Evolutionary conservation across 2,888 invertebrate genomes (phyloP).

Genomic region (Melanostoma mellinum): DNA sequence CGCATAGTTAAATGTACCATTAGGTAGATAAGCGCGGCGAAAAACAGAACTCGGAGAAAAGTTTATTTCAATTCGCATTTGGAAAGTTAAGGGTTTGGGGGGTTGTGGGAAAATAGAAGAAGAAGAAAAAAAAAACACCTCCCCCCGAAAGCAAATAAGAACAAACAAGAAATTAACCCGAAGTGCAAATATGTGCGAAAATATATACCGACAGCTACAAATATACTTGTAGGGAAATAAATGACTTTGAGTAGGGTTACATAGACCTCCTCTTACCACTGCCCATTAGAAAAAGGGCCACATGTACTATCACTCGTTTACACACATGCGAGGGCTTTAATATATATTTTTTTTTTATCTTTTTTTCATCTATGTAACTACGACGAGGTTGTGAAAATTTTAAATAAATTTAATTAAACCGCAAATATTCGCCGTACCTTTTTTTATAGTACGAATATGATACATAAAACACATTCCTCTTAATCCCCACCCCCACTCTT

Average conservation of each 20-base stretch:
- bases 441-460: conserved; percentile 24
- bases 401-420: conserved; percentile 54
- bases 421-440: conserved; percentile 45
- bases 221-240: conserved; percentile 1
- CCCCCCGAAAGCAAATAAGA: not conserved
- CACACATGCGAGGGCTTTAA: not conserved
- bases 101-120: conserved; percentile 5
- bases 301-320: conserved; percentile 9
- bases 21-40: conserved; percentile 47
- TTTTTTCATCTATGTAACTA: conserved; percentile 18
- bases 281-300: conserved; percentile 30
- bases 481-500: not conserved
- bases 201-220: not conserved
- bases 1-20: conserved; percentile 49
- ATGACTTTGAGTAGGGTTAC: conserved; percentile 36
- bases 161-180: conserved; percentile 34
- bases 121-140: not conserved
- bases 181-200: not conserved
- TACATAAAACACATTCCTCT: conserved; percentile 41
- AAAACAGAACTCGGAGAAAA: conserved; percentile 37
- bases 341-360: conserved; percentile 1
- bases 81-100: not conserved
- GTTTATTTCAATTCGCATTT: conserved; percentile 48
- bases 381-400: conserved; percentile 32
- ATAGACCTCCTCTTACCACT: conserved; percentile 19